phyloP scores from a whole-genome alignment of 2,113 vertebrate genomes.

The Pungitius pungitius region DNA sequence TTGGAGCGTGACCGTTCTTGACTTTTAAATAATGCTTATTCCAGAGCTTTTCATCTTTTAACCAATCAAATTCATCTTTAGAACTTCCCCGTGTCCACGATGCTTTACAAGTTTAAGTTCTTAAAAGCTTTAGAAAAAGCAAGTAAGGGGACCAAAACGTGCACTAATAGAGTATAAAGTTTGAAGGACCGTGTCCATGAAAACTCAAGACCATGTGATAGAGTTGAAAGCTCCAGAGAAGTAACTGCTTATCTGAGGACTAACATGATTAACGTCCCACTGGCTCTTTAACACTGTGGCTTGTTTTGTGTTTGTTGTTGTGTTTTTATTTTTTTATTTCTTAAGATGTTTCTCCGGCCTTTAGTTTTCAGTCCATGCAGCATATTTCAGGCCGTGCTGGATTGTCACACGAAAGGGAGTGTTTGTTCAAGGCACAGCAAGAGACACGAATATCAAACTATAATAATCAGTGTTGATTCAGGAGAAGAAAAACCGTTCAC shows the following conservation, averaged over 20 bases:
- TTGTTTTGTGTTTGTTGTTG: conserved; percentile 17
- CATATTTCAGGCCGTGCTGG: conserved; percentile 83
- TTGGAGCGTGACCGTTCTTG: not conserved
- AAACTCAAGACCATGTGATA: conserved; percentile 4
- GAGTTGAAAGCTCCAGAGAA: conserved; percentile 13
- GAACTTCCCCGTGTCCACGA: not conserved
- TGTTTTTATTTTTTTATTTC: conserved; percentile 18
- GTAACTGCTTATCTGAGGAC: conserved; percentile 5
- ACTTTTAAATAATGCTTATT: not conserved
- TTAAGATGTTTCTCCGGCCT: conserved; percentile 42
- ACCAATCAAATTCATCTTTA: not conserved
- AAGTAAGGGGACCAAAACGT: not conserved
- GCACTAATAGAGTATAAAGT: not conserved
- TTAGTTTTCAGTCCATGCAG: conserved; percentile 76
- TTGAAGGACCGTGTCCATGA: not conserved
- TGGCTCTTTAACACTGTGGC: not conserved
- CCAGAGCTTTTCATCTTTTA: not conserved
- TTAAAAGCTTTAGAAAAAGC: not conserved
- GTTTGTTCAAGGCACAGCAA: conserved; percentile 82
- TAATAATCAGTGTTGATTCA: conserved; percentile 71
- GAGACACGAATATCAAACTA: conserved; percentile 62
- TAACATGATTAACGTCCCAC: not conserved
- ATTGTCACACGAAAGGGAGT: conserved; percentile 76
- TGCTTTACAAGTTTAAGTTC: not conserved
- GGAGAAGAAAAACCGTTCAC: conserved; percentile 40